Base-by-base conservation (phyloP, 2,888 invertebrate species). In the Polydrusus cervinus region DNA sequence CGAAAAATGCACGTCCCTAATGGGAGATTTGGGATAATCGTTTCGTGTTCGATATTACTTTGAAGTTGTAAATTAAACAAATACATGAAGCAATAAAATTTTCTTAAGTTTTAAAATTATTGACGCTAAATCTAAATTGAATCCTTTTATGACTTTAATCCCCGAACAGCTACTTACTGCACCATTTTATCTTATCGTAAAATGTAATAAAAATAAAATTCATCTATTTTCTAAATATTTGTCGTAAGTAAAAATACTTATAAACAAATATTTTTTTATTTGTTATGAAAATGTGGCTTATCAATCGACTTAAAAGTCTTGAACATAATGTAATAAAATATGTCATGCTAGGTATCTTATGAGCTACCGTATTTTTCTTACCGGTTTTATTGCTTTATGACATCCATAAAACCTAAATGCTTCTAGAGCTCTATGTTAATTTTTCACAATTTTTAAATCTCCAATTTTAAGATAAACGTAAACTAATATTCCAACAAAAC, bases 321-420 rank as follows among this genome's bases (percentile, higher is more conserved):
- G 69, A 75, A 73, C 73, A 78, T 73, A n/a, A 74, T 74, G 75
- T 69, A 70, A 79, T 79, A 79, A 79, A 77, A 77, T 62, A 75
- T 79, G 78, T 78, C 78, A 76, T 71, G 77, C 75, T 67, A 69
- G 60, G 71, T 70, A 76, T 77, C 75, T 79, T 77, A 70, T 66
- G 47, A 55, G 76, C 79, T 79, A 79, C 78, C 72, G 79, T 79
- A 78, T 79, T 79, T 79, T 79, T 76, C 75, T 71, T 75, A 67
- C 74, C 60, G 61, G 38, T 70, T 79, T 79, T 78, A 78, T 78
- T 78, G 43, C 69, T 73, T 77, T 78, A 75, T 70, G 60, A 38
- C 60, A 53, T 49, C 74, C 38, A 74, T 77, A 77, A 74, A 77
- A 66, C 25, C 40, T 71, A 74, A 74, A 71, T 71, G 67, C 71